phyloP scores from a whole-genome alignment of 2,797 vertebrate species.

The Onychomys arenicola region DNA sequence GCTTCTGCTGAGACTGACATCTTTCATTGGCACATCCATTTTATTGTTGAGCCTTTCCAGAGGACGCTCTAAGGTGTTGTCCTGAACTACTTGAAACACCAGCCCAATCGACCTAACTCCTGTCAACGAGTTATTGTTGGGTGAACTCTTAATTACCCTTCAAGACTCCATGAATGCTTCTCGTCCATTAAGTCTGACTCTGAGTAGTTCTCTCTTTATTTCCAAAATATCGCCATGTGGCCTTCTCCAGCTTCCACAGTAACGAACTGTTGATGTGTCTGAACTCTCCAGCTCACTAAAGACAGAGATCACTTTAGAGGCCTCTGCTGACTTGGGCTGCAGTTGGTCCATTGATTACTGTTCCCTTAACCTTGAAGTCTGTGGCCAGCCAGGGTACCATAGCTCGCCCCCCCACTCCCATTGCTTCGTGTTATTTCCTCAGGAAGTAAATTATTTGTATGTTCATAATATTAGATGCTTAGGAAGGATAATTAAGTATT shows the following conservation, averaged over 20 bases:
- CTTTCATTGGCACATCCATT: neutral
- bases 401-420: neutral
- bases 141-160: neutral
- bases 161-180: neutral
- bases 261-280: neutral
- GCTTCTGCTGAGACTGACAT: neutral
- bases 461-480: neutral
- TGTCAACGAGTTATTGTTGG: neutral
- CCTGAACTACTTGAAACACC: neutral
- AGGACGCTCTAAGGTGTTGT: neutral
- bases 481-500: constrained; percentile 33
- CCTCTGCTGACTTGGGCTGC: neutral
- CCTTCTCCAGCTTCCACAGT: neutral
- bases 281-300: neutral
- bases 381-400: neutral
- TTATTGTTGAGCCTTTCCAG: constrained; percentile 6
- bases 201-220: neutral
- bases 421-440: neutral
- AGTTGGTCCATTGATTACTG: no score
- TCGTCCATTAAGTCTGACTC: neutral
- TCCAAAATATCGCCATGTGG: neutral
- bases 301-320: neutral
- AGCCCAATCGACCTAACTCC: neutral
- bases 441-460: neutral
- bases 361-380: neutral